phyloP scores from a whole-genome alignment of 2,888 invertebrate species.

The Andricus quercusramuli region DNA sequence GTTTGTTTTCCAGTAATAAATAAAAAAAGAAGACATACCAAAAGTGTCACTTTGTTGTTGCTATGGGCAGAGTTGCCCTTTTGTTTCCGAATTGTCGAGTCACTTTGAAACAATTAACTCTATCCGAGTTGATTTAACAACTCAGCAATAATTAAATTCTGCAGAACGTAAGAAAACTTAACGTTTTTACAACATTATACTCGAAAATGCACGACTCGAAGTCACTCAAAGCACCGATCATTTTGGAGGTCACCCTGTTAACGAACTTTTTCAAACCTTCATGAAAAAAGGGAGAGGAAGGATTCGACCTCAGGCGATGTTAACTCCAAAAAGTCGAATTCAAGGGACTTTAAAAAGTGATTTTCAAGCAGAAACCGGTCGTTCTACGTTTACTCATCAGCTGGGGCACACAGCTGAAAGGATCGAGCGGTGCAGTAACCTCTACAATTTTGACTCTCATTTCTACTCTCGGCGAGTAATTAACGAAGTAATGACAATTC shows the following conservation, averaged over 20 bases:
- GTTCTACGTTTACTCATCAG: conserved; percentile 65
- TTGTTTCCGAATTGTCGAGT: background rate
- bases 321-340: background rate
- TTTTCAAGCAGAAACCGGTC: conserved; percentile 31
- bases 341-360: conserved; percentile 16
- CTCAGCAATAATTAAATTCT: conserved; percentile 9
- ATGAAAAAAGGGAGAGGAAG: background rate
- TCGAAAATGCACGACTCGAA: background rate
- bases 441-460: background rate
- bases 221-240: background rate
- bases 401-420: conserved; percentile 74
- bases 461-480: background rate
- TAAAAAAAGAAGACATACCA: conserved; percentile 13
- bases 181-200: background rate
- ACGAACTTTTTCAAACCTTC: background rate
- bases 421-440: conserved; percentile 8
- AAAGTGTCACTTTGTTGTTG: background rate
- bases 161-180: background rate
- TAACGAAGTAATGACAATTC: background rate
- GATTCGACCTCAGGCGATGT: background rate
- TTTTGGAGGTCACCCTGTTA: background rate
- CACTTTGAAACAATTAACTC: background rate
- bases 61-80: background rate
- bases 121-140: conserved; percentile 16
- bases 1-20: background rate